These are phyloP conservation scores for Tiphia femorata DNA, from an alignment of 2,888 invertebrate genomes.

Conservation along the genomic window DNA sequence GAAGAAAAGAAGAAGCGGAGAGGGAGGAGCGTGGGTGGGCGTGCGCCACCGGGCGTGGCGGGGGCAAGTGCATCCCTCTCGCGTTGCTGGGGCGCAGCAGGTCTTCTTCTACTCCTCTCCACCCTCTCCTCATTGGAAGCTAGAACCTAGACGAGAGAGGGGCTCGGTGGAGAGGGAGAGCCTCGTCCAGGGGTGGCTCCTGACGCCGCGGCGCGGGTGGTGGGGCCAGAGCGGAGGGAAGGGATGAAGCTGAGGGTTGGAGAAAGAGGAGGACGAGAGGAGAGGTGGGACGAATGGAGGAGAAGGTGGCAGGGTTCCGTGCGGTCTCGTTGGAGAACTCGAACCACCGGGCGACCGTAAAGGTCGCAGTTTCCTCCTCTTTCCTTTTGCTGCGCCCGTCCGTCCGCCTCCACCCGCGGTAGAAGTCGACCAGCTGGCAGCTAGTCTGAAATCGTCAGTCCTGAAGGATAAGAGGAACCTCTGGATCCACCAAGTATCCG, in stretches of 20 bases:
- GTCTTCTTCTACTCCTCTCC: too few relatives aligned
- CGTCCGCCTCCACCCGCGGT: conserved; percentile 12
- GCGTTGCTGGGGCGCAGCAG: conserved; percentile 11
- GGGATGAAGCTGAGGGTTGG: too few relatives aligned
- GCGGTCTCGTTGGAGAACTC: conserved; percentile 45
- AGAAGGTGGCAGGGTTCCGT: conserved; percentile 15
- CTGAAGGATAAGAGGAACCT: too few relatives aligned
- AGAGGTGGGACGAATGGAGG: conserved; percentile 9
- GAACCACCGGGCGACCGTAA: conserved; percentile 38
- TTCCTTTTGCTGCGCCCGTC: background rate
- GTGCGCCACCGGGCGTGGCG: conserved; percentile 31
- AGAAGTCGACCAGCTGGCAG: conserved; percentile 40
- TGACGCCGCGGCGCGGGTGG: conserved; percentile 1
- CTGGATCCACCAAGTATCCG: too few relatives aligned
- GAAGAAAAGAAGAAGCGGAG: background rate
- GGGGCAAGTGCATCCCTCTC: conserved; percentile 45
- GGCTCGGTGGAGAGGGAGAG: conserved; percentile 18
- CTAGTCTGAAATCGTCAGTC: too few relatives aligned
- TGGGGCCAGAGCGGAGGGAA: background rate
- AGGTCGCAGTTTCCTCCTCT: conserved; percentile 34
- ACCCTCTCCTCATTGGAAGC: conserved; percentile 31
- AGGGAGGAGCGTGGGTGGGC: conserved; percentile 17
- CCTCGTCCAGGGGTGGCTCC: background rate
- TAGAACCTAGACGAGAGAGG: conserved; percentile 16
- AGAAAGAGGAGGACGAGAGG: conserved; percentile 5